Conservation (phyloP, 2,888 invertebrate genomes). For the Drosophila prolongata region DNA sequence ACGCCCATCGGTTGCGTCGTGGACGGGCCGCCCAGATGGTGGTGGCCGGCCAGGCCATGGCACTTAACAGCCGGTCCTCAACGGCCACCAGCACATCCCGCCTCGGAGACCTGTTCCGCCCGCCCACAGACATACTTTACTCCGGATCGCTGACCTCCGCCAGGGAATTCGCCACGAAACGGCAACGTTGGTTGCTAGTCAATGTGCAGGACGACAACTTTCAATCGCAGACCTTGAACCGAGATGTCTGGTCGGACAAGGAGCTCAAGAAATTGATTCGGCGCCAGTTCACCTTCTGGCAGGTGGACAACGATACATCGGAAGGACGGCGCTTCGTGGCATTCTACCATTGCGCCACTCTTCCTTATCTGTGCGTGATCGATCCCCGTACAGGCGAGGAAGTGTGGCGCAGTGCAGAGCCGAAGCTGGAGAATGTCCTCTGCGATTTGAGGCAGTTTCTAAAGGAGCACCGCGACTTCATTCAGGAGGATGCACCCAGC, state of each 20-base stretch:
- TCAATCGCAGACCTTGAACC: conserved; percentile 88
- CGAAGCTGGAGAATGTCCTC: conserved; percentile 75
- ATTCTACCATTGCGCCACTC: conserved; percentile 87
- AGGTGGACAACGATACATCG: conserved; percentile 85
- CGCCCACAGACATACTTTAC: conserved; percentile 88
- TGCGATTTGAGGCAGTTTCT: conserved; percentile 71
- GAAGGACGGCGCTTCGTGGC: conserved; percentile 88
- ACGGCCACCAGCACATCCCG: conserved; percentile 83
- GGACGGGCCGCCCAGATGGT: conserved; percentile 72
- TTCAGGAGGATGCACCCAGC: conserved; percentile 70
- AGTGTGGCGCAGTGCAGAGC: conserved; percentile 82
- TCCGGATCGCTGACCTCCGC: conserved; percentile 87
- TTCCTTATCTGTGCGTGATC: conserved; percentile 88
- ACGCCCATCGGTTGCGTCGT: conserved; percentile 53
- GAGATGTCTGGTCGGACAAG: conserved; percentile 89
- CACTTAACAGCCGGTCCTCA: conserved; percentile 44
- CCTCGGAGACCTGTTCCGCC: conserved; percentile 88
- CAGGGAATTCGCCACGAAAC: conserved; percentile 86
- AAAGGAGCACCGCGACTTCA: conserved; percentile 75
- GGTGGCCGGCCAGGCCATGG: conserved; percentile 56
- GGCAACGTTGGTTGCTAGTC: conserved; percentile 88
- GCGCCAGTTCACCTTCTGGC: conserved; percentile 89
- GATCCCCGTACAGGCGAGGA: conserved; percentile 89
- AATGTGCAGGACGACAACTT: conserved; percentile 90
- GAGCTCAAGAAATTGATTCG: conserved; percentile 87